A percentile compares a stretch with the other conserved stretches of the same genome.
Conservation (phyloP, 2,797 vertebrate genomes). For the Danio tinwini region DNA sequence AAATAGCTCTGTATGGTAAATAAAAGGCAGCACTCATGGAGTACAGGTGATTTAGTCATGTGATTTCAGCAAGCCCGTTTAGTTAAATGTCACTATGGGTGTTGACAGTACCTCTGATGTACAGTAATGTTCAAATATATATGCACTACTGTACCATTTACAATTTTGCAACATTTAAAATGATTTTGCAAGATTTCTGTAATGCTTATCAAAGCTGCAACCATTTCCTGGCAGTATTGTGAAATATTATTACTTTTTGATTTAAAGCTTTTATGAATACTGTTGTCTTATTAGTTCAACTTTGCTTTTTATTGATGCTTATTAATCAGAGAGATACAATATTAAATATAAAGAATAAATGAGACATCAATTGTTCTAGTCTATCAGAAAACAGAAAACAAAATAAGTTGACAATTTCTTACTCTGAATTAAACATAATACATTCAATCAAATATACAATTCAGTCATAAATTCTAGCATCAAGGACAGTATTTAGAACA, state of each 20-base stretch:
- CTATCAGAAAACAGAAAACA: too few relatives aligned
- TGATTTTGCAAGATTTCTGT: background rate
- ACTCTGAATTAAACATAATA: too few relatives aligned
- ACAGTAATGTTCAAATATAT: background rate
- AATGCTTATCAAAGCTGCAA: background rate
- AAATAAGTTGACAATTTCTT: too few relatives aligned
- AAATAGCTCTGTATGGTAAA: conserved; percentile 3
- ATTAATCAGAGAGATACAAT: too few relatives aligned
- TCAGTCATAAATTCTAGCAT: too few relatives aligned
- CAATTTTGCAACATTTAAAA: background rate
- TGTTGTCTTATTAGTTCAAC: too few relatives aligned
- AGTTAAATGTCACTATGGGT: conserved; percentile 10
- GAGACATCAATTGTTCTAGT: too few relatives aligned
- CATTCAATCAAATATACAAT: too few relatives aligned
- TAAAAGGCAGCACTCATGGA: background rate
- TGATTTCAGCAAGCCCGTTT: conserved; percentile 2
- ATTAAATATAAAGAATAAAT: too few relatives aligned
- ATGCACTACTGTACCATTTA: background rate
- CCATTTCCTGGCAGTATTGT: background rate
- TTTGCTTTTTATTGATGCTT: too few relatives aligned
- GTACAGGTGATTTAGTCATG: background rate
- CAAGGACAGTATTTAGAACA: too few relatives aligned
- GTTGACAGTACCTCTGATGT: background rate
- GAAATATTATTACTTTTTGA: background rate
- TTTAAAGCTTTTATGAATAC: too few relatives aligned